Evolutionary conservation across 92 coral and sea anemone species (phyloP), one percentile per base, ranked within the genome.

Genomic region (Phenganax marumi): DNA sequence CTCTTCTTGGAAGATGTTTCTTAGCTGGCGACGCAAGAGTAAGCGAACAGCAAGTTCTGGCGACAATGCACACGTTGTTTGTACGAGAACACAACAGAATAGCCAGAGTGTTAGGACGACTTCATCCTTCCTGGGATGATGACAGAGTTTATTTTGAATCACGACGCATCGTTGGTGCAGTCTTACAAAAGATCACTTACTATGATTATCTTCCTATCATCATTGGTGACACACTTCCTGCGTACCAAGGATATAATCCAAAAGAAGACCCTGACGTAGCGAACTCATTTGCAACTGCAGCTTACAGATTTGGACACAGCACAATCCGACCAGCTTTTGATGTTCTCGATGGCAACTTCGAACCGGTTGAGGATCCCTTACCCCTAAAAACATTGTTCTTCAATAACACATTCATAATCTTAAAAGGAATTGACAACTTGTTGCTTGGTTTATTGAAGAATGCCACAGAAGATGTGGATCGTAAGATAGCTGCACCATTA

Each of bases 241-340:
- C 39, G 19, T 78, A 78, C 16, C 19, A 0, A 13, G 16, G 33
- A 43, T 61, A 78, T 23, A 18, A 78, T 22, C 33, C 18, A 17
- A 62, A 13, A 16, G 24, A 10, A 7, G 17, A 78, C 22, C 83
- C 83, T 0, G 73, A 72, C 8, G 63, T 78, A 0, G 8, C 50
- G 0, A 78, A 78, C 68, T 17, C 73, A 16, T 78, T 78, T 46
- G 83, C 83, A 11, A 78, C 83, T 0, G 83, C 56, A 7, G 83
- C 83, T 3, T 78, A 5, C 22, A 61, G 83, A 23, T 78, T 78
- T 63, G 83, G 83, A 39, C 83, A 78, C 60, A 78, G 83, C 58
- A 6, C 43, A 10, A 50, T 78, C 10, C 24, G 83, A 43, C 60
- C 83, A 43, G 21, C 19, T 5, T 78, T 78, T 78, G 83, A 78